These are phyloP conservation scores for Trichogramma pretiosum DNA, from an alignment of 1,140 invertebrate genomes.

Conservation along the genomic window DNA sequence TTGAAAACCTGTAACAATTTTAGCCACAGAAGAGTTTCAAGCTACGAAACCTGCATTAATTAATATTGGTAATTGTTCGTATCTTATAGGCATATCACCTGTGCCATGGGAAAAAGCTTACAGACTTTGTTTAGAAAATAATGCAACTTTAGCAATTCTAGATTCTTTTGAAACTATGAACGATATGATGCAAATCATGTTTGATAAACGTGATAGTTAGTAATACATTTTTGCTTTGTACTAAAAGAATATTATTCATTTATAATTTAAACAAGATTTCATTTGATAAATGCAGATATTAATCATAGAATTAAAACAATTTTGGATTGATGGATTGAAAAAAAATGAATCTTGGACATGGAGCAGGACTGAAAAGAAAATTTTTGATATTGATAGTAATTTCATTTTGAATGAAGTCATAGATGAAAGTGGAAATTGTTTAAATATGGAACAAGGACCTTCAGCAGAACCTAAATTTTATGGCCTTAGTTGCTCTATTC, in stretches of 20 bases:
- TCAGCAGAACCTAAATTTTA: conserved; percentile 20
- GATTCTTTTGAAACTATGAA: conserved; percentile 17
- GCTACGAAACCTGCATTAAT: conserved; percentile 3
- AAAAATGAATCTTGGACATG: conserved; percentile 16
- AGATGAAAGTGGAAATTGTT: conserved; percentile 33
- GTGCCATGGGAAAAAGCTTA: conserved; percentile 12
- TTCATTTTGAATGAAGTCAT: no score
- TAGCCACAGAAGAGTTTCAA: conserved; percentile 11
- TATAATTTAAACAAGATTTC: background rate
- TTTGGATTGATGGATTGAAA: conserved; percentile 21
- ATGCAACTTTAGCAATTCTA: conserved; percentile 17
- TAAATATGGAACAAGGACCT: conserved; percentile 44
- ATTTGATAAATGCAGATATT: conserved; percentile 10
- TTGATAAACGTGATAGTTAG: conserved; percentile 18
- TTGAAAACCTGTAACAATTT: background rate
- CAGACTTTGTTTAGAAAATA: conserved; percentile 10
- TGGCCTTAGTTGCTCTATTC: conserved; percentile 17
- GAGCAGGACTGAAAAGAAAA: conserved; percentile 4
- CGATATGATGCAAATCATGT: conserved; percentile 19
- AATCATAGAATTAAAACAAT: conserved; percentile 20
- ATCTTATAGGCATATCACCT: conserved; percentile 19
- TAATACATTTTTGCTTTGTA: background rate
- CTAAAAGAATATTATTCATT: background rate
- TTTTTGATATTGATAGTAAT: conserved; percentile 7
- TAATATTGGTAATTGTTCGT: conserved; percentile 12